phyloP scores from a whole-genome alignment of 1,140 invertebrate genomes.

The Polypedilum vanderplanki region DNA sequence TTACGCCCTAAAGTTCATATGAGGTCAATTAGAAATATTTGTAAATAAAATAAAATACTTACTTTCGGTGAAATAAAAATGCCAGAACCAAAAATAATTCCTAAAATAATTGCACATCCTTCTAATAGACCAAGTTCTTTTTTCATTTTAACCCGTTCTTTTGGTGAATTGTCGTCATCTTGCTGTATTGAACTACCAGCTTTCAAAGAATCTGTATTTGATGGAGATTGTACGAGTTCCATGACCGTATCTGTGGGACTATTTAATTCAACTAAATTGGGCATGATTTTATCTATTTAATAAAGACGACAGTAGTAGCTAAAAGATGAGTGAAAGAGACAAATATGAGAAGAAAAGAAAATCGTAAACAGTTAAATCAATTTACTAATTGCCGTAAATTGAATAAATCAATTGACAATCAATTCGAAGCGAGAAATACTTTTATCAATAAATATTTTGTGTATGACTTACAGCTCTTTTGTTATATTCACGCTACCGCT shows the following conservation, averaged over 20 bases:
- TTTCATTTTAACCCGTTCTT: slow-evolving; percentile 61
- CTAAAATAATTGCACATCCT: slow-evolving; percentile 79
- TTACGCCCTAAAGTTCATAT: slow-evolving; percentile 52
- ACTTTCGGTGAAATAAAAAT: slow-evolving; percentile 95
- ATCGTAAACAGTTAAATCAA: background rate
- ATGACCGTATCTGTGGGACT: slow-evolving; percentile 14
- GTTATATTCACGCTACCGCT: background rate
- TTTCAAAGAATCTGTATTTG: slow-evolving; percentile 20
- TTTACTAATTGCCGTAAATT: background rate
- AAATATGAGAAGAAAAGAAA: background rate
- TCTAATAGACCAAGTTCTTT: slow-evolving; percentile 76
- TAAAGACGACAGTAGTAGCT: no score
- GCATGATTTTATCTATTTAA: background rate
- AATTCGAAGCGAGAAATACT: background rate
- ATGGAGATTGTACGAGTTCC: slow-evolving; percentile 30
- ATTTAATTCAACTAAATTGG: background rate
- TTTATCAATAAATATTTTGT: background rate
- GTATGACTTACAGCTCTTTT: background rate
- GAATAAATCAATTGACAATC: background rate
- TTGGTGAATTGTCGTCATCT: background rate
- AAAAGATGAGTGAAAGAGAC: no score
- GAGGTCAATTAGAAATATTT: background rate
- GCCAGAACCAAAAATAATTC: slow-evolving; percentile 83
- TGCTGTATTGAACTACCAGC: background rate
- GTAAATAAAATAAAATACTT: background rate